These are phyloP conservation scores for Corella eumyota DNA, from an alignment of 23 tunicate genomes.

Conservation along the genomic window DNA sequence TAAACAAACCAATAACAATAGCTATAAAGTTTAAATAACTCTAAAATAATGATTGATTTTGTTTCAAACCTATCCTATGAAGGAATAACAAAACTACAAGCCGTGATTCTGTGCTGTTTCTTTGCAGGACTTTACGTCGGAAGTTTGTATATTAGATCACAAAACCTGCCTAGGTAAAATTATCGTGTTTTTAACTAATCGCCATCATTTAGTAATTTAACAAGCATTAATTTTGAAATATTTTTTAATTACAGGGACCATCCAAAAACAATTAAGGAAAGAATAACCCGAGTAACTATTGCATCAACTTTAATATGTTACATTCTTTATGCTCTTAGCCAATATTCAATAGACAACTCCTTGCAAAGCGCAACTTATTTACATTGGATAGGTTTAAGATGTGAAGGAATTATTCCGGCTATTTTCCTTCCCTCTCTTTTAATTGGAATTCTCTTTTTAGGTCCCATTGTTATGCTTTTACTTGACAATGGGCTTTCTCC, in stretches of 20 bases:
- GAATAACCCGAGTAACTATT: slow-evolving; percentile 50
- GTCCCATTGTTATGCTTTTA: slow-evolving; percentile 55
- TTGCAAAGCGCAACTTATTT: slow-evolving; percentile 5
- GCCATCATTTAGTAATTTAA: background rate
- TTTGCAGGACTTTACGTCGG: slow-evolving; percentile 73
- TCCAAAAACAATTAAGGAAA: slow-evolving; percentile 66
- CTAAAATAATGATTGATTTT: too few relatives aligned
- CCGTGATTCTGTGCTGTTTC: slow-evolving; percentile 22
- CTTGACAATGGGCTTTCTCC: slow-evolving; percentile 40
- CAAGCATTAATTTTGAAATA: background rate
- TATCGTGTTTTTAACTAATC: background rate
- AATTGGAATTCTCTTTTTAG: slow-evolving; percentile 45
- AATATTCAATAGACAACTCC: background rate
- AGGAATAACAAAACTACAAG: slow-evolving; percentile 26
- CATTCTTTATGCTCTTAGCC: slow-evolving; percentile 25
- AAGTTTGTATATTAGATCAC: slow-evolving; percentile 58
- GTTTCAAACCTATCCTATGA: too few relatives aligned
- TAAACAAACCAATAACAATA: too few relatives aligned
- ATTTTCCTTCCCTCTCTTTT: slow-evolving; percentile 30
- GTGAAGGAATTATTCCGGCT: slow-evolving; percentile 29
- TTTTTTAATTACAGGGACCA: slow-evolving; percentile 57
- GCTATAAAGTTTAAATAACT: too few relatives aligned
- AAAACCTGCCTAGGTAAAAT: slow-evolving; percentile 53
- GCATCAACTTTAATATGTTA: slow-evolving; percentile 19
- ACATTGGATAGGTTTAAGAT: slow-evolving; percentile 66